Percentiles rank a stretch among this genome's conserved stretches.
These are phyloP conservation scores for Dasyurus viverrinus DNA, from an alignment of 2,113 vertebrate genomes.

Conservation along the genomic window DNA sequence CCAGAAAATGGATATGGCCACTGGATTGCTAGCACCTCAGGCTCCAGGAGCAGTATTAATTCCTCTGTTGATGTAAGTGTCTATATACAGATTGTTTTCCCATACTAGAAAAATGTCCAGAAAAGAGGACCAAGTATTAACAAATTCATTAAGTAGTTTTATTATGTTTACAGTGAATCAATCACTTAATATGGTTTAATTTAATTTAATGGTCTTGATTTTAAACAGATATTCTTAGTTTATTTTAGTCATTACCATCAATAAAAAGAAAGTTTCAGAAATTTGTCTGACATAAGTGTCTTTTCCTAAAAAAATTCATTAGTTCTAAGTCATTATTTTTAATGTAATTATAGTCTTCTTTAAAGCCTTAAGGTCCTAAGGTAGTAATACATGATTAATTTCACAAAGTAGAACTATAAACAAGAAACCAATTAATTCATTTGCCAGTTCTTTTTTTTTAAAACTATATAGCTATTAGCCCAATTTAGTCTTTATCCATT, in stretches of 20 bases:
- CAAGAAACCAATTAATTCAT: not conserved
- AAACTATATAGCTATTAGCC: not conserved
- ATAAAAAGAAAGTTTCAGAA: not conserved
- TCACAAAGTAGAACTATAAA: not conserved
- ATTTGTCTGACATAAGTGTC: not conserved
- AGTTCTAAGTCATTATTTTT: not conserved
- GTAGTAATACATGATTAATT: not conserved
- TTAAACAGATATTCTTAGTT: not conserved
- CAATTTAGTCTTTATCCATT: not conserved
- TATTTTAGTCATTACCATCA: not conserved
- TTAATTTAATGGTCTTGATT: not conserved
- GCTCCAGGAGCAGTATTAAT: constrained; percentile 92
- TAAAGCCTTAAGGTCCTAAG: not conserved
- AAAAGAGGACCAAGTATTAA: constrained; percentile 23
- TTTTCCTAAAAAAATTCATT: not conserved
- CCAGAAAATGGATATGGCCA: constrained; percentile 96
- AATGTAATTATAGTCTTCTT: not conserved
- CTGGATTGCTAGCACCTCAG: constrained; percentile 98
- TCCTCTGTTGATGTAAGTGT: constrained; percentile 92
- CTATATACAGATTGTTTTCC: constrained; percentile 7
- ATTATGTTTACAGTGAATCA: not conserved
- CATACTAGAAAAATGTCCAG: constrained; percentile 21
- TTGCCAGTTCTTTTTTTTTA: not conserved
- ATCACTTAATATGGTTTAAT: not conserved
- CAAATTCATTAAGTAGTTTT: not conserved